Evolutionary conservation across 2,113 vertebrate species (phyloP), one percentile per base, ranked within the genome.

Genomic region (Chaetodon trifascialis): DNA sequence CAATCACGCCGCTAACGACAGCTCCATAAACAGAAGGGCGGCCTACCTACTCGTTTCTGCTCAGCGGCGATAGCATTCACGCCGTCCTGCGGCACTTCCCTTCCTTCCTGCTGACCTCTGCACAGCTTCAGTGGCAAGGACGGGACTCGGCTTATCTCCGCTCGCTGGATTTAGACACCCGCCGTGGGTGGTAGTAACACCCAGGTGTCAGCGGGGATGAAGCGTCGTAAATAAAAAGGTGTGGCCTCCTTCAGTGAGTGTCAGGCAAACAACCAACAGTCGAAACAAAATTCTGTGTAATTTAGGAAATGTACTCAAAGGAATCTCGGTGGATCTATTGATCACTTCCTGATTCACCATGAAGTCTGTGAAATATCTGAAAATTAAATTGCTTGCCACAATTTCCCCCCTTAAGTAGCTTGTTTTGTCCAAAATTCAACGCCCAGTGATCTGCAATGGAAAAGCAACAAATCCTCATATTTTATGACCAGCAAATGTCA

Each of bases 61-160:
- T 86, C 14, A 10, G 64, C 74, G 21, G 71, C 40, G 92, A 94
- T 94, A 94, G 91, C 88, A 88, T 93, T 89, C 88, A 88, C 86
- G 14, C 68, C 36, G 79, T 67, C 73, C 82, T 42, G 66, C 77
- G 30, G 80, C 84, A 86, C 86, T 90, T 88, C 75, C 86, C 36
- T 76, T 90, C 83, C 90, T 93, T 94, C 93, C 93, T 88, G 88
- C 74, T 87, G 87, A 89, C 88, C 89, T 82, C 85, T 63, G 79
- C 85, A 30, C 76, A 70, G 73, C 58, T 83, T 81, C 63, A 17
- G 86, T 56, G 70, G 74, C 83, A 54, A 89, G 79, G 83, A 88
- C 86, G 42, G 65, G 76, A 74, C 88, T 84, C 54, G 70, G 76
- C 90, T 90, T 91, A 91, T 92, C 89, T 85, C 59, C 70, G 7